Base-by-base conservation (phyloP, 2,797 vertebrate genomes). In the Chelidonichthys spinosus region DNA sequence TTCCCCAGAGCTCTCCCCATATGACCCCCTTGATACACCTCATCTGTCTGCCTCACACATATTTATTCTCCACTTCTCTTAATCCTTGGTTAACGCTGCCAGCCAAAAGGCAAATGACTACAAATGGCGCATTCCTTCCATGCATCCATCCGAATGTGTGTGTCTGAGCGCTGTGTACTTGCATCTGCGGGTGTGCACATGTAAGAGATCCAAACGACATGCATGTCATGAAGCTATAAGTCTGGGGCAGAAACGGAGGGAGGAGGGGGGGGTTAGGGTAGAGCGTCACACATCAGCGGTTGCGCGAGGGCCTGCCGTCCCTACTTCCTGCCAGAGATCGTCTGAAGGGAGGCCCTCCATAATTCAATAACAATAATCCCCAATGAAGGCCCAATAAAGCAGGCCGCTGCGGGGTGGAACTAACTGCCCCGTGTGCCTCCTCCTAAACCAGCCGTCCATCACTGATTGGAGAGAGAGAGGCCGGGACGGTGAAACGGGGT, bases 301-400 rank as follows among this genome's bases (percentile, higher is more conserved):
- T 72, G 60, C 43, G 69, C 84, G 79, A 90, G 88, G 82, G 80
- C 71, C 79, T 72, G 86, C 84, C 53, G 62, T 84, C 73, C 53
- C 40, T 11, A 72, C 88, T 86, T 91, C 89, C 91, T 90, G 87
- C 79, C 82, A 76, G 52, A 74, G 81, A 79, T 47, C 33, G 59
- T 82, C 76, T 66, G 61, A 83, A 67, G 77, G 81, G 82, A 87
- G 87, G 82, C 73, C 86, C 87, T 79, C 83, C 90, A 93, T 95
- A 94, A 95, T 95, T 94, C 93, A 94, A 95, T 94, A 94, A 94
- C 92, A 92, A 92, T 93, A 94, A 95, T 94, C 92, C 92, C 91
- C 91, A 93, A 90, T 93, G 91, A 93, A 91, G 86, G 84, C 87
- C 90, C 88, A 91, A 92, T 90, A 91, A 93, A 92, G 87, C 85